phyloP scores from a whole-genome alignment of 2,888 invertebrate species.

The Microdon myrmicae region DNA sequence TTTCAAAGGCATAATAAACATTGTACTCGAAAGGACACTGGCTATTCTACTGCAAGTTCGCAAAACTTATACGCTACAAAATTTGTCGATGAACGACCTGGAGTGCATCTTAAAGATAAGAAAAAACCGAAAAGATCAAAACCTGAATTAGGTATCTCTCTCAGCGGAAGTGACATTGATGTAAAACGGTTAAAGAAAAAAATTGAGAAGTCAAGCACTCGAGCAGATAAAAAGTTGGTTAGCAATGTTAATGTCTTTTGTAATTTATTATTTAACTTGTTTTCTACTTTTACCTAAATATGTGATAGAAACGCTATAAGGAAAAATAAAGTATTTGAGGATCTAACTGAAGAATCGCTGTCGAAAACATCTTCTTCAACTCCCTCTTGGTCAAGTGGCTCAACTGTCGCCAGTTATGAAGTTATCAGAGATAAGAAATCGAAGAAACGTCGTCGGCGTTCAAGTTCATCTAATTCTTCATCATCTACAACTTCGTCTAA shows the following conservation, averaged over 20 bases:
- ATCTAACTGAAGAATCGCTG: constrained; percentile 62
- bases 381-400: constrained; percentile 61
- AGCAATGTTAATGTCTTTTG: constrained; percentile 38
- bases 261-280: constrained; percentile 34
- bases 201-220: constrained; percentile 59
- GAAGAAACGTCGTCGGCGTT: constrained; percentile 58
- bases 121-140: constrained; percentile 59
- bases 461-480: constrained; percentile 57
- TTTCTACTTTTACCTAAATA: constrained; percentile 9
- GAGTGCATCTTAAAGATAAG: constrained; percentile 63
- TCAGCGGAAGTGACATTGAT: constrained; percentile 60
- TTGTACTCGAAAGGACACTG: constrained; percentile 72
- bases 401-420: constrained; percentile 64
- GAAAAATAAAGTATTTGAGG: constrained; percentile 59
- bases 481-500: constrained; percentile 53
- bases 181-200: constrained; percentile 59
- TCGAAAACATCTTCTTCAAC: constrained; percentile 58
- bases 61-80: constrained; percentile 68
- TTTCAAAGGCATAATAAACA: constrained; percentile 55
- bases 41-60: constrained; percentile 76
- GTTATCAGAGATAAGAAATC: constrained; percentile 62
- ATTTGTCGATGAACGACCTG: constrained; percentile 57
- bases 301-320: constrained; percentile 35
- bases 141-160: constrained; percentile 59
- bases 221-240: constrained; percentile 61